phyloP scores from a whole-genome alignment of 1,140 invertebrate species.

The Papilio aristodemus region DNA sequence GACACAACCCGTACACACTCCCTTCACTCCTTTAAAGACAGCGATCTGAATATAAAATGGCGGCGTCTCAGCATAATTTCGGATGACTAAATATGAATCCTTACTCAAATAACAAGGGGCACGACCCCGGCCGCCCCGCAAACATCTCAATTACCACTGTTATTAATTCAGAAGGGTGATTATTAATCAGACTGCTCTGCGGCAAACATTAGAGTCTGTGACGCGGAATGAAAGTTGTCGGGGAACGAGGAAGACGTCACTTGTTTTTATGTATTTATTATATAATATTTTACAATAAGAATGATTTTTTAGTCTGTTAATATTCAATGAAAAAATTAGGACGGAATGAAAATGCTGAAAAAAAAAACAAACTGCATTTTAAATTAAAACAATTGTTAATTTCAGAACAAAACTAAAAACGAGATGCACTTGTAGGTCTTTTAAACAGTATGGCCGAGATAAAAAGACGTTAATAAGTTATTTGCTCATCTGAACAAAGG shows the following conservation, averaged over 20 bases:
- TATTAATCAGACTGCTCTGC: slow-evolving; percentile 52
- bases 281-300: too few species aligned
- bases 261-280: slow-evolving; percentile 7
- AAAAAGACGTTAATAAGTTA: too few species aligned
- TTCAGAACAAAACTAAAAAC: too few species aligned
- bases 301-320: too few species aligned
- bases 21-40: slow-evolving; percentile 30
- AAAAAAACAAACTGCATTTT: too few species aligned
- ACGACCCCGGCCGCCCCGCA: slow-evolving; percentile 42
- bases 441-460: too few species aligned
- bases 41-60: slow-evolving; percentile 45
- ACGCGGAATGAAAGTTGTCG: slow-evolving; percentile 35
- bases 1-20: slow-evolving; percentile 30
- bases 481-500: too few species aligned
- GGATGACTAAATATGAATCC: slow-evolving; percentile 56
- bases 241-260: slow-evolving; percentile 1
- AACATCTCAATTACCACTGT: slow-evolving; percentile 67
- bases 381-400: too few species aligned
- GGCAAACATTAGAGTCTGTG: slow-evolving; percentile 44
- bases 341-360: too few species aligned
- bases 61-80: slow-evolving; percentile 53
- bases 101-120: slow-evolving; percentile 52
- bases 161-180: slow-evolving; percentile 62
- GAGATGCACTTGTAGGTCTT: too few species aligned
- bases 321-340: background rate